Conservation (phyloP, 2,113 vertebrate genomes). For the Speoplatyrhinus poulsoni region DNA sequence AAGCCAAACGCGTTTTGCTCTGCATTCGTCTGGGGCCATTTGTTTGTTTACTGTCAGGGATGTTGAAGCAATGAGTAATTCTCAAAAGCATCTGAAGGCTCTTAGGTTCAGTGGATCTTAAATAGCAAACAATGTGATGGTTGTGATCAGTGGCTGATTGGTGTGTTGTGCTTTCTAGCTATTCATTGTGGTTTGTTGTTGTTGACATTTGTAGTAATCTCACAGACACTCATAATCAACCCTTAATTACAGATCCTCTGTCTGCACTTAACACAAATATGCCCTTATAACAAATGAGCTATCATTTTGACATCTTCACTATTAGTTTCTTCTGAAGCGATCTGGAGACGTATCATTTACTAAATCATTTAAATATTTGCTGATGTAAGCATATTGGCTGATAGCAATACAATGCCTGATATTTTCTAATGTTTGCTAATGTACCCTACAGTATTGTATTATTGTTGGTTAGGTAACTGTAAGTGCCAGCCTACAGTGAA, state of each 20-base stretch:
- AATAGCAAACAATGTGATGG: conserved; percentile 43
- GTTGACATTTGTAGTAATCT: conserved; percentile 1
- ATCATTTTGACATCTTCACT: conserved; percentile 11
- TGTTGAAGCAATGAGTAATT: conserved; percentile 21
- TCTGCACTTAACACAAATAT: not conserved
- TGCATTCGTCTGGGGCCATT: not conserved
- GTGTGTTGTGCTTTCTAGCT: conserved; percentile 31
- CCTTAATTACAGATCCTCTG: conserved; percentile 21
- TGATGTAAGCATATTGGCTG: too few species aligned
- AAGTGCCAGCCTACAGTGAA: too few species aligned
- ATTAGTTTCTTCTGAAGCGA: not conserved
- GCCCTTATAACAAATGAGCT: not conserved
- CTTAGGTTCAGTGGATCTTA: conserved; percentile 57
- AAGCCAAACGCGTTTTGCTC: too few species aligned
- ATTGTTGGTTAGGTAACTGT: too few species aligned
- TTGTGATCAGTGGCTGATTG: conserved; percentile 39
- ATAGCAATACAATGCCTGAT: too few species aligned
- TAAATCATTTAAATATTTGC: too few species aligned
- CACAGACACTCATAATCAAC: conserved; percentile 20
- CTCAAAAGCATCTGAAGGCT: conserved; percentile 34
- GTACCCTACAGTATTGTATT: too few species aligned
- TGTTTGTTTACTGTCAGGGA: conserved; percentile 16
- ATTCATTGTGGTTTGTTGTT: conserved; percentile 23
- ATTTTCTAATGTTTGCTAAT: too few species aligned
- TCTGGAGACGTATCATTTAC: not conserved